Evolutionary conservation across 2,888 invertebrate genomes (phyloP).

Genomic region (Hylaea fasciaria): DNA sequence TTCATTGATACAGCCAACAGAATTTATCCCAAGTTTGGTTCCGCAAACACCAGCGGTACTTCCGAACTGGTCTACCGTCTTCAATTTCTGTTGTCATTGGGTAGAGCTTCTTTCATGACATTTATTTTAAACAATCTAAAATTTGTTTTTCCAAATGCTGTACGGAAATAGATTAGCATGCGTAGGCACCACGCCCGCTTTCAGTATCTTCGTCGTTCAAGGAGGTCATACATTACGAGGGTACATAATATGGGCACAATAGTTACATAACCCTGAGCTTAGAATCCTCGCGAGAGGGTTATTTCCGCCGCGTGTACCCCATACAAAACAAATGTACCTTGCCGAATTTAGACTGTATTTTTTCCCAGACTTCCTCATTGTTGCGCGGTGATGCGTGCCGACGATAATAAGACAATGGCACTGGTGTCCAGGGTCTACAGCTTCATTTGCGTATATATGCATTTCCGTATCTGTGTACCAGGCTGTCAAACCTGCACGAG

Average conservation of each 20-base stretch:
- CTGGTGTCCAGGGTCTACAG: slow-evolving; percentile 24
- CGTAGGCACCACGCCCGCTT: too few species aligned
- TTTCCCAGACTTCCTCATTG: slow-evolving; percentile 28
- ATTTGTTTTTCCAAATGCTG: too few species aligned
- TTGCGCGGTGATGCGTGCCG: slow-evolving; percentile 22
- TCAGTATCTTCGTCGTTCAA: too few species aligned
- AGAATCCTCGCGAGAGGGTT: slow-evolving; percentile 4
- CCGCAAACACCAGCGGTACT: too few species aligned
- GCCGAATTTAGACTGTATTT: slow-evolving; percentile 16
- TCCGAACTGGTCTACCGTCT: too few species aligned
- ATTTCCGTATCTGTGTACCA: slow-evolving; percentile 16
- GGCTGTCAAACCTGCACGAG: slow-evolving; percentile 7
- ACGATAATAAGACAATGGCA: slow-evolving; percentile 25
- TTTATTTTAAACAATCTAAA: too few species aligned
- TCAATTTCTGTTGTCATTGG: too few species aligned
- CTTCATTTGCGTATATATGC: slow-evolving; percentile 13
- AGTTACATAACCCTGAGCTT: slow-evolving; percentile 6
- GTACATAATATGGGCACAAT: neutral
- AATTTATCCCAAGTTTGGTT: too few species aligned
- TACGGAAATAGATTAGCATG: too few species aligned
- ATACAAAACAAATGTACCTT: slow-evolving; percentile 8
- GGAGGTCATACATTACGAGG: too few species aligned
- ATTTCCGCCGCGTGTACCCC: slow-evolving; percentile 7
- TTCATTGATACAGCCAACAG: neutral
- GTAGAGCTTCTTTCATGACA: too few species aligned